Evolutionary conservation across 2,113 vertebrate genomes (phyloP).

Genomic region (Sphyrna mokarran): DNA sequence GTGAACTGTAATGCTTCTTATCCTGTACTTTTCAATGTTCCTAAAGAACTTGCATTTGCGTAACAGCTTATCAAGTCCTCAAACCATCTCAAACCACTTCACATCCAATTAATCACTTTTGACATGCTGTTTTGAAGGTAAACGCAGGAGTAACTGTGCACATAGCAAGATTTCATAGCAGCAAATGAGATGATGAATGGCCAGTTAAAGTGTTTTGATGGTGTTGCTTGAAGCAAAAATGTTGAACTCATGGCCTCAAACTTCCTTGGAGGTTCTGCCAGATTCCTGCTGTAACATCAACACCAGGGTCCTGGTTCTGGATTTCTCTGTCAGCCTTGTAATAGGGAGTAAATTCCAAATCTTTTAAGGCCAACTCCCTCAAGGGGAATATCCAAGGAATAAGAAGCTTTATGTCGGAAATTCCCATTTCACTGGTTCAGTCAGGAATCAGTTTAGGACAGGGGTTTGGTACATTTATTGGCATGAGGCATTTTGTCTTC

Average conservation of each 20-base stretch:
- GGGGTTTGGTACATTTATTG: neutral
- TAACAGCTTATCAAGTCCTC: neutral
- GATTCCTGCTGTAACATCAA: neutral
- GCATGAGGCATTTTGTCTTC: neutral
- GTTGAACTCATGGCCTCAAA: neutral
- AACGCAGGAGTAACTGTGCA: neutral
- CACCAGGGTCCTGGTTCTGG: neutral
- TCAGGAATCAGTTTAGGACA: neutral
- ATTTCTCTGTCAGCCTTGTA: neutral
- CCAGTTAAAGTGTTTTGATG: conserved; percentile 10
- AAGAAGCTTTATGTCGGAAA: neutral
- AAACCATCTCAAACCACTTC: neutral
- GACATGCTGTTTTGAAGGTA: neutral
- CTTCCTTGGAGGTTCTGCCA: neutral
- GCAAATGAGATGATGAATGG: conserved; percentile 1
- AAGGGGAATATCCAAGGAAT: neutral
- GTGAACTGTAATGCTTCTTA: neutral
- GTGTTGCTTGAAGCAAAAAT: neutral
- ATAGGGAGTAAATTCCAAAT: neutral
- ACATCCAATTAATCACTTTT: neutral
- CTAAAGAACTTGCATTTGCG: neutral
- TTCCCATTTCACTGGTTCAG: neutral
- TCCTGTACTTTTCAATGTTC: neutral
- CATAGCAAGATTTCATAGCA: neutral
- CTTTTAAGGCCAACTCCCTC: neutral